Base-by-base conservation (phyloP, 2,888 invertebrate genomes). In the Polietes domitor region DNA sequence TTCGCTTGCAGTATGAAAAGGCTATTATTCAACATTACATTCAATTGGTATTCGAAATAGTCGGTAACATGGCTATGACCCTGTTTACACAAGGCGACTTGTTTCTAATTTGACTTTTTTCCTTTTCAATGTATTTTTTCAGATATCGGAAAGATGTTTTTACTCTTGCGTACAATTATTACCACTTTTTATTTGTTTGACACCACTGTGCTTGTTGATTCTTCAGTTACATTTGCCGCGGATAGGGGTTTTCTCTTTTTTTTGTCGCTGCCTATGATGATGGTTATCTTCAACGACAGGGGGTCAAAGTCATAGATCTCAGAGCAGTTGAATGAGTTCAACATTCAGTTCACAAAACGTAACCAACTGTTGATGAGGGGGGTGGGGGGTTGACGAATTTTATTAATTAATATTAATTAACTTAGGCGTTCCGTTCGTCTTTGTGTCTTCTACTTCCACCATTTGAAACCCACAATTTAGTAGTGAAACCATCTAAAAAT, bases 341-440 rank as follows among this genome's bases (percentile, higher is more conserved):
- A 5, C 50, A 17, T 17, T 21, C 5, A 21, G 21, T 12, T 32
- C n/a, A 47, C 15, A 47, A 12, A 2, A 5, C n/a, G n/a, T 47
- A 47, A 47, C 15, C 2, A 32, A 32, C 5, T n/a, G n/a, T n/a
- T n/a, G n/a, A n/a, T n/a, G n/a, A n/a, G n/a, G n/a, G n/a, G n/a
- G n/a, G n/a, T n/a, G n/a, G 37, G 37, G 37, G 6, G 12, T 5
- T 10, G 15, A 41, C 41, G 41, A 41, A 10, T 21, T 53, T 26
- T 7, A 26, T 58, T 65, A 65, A 65, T 65, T 65, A 24, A 24
- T 68, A 43, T 68, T 68, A 68, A 68, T 68, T 68, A 21, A 63
- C 37, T 19, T 32, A 63, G 24, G 15, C 24, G 15, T 43, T 41
- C n/a, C 21, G 3, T 58, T 12, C 6, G 19, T 53, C 21, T n/a